Conservation (phyloP, 2,888 invertebrate genomes). For the Cremastobaeus sp. region DNA sequence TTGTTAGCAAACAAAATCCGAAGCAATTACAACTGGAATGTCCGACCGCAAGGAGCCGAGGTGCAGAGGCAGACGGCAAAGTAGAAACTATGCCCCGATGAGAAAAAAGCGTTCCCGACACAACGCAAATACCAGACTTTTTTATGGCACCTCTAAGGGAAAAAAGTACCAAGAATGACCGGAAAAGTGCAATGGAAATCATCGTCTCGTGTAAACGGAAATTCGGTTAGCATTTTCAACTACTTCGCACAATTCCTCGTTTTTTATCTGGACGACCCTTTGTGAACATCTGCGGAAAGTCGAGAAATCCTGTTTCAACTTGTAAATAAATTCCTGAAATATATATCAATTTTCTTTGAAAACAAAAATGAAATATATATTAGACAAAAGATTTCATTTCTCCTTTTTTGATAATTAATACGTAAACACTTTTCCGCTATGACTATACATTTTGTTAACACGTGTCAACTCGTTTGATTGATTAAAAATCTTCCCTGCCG, state of each 20-base stretch:
- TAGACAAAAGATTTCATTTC: too few species aligned
- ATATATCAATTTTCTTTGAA: too few species aligned
- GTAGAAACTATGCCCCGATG: slow-evolving; percentile 28
- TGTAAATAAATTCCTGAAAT: too few species aligned
- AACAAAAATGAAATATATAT: too few species aligned
- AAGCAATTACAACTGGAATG: slow-evolving; percentile 72
- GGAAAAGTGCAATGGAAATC: slow-evolving; percentile 41
- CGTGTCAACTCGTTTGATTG: too few species aligned
- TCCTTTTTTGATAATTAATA: too few species aligned
- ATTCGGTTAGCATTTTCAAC: slow-evolving; percentile 24
- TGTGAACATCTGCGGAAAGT: too few species aligned
- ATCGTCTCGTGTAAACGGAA: slow-evolving; percentile 22
- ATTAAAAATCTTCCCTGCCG: too few species aligned
- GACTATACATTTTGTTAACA: too few species aligned
- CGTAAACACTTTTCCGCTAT: too few species aligned
- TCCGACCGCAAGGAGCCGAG: slow-evolving; percentile 51
- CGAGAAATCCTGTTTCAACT: too few species aligned
- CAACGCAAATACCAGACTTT: slow-evolving; percentile 31
- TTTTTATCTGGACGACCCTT: too few species aligned
- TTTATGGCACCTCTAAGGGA: slow-evolving; percentile 33
- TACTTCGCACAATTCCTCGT: slow-evolving; percentile 19
- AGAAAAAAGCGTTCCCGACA: slow-evolving; percentile 46
- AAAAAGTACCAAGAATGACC: slow-evolving; percentile 9
- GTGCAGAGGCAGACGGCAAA: neutral
- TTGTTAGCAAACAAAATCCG: slow-evolving; percentile 72